phyloP scores from a whole-genome alignment of 2,888 invertebrate species.

The Cheiracanthium punctorium region DNA sequence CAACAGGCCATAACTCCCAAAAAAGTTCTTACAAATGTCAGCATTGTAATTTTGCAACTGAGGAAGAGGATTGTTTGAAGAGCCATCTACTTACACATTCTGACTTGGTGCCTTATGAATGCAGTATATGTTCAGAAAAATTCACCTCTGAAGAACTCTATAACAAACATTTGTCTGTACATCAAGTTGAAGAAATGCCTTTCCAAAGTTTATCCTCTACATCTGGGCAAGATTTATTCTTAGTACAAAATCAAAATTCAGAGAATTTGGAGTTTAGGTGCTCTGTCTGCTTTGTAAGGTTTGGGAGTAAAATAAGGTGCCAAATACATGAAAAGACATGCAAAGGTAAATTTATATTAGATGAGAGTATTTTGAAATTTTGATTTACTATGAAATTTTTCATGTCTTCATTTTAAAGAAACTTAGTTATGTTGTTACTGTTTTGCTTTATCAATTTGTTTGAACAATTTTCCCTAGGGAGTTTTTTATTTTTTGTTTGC shows the following conservation, averaged over 20 bases:
- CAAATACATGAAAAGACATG: slow-evolving; percentile 2
- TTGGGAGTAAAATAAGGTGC: not conserved
- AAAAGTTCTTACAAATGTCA: not conserved
- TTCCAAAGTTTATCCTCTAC: not conserved
- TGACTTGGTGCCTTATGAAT: not conserved
- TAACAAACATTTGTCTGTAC: not conserved
- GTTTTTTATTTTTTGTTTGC: too few relatives aligned
- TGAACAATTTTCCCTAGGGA: too few relatives aligned
- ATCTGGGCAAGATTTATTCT: not conserved
- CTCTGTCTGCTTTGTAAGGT: not conserved
- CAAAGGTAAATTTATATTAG: not conserved
- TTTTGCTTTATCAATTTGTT: too few relatives aligned
- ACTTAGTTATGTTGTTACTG: too few relatives aligned
- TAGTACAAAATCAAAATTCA: not conserved
- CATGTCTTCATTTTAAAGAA: too few relatives aligned
- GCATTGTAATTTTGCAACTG: not conserved
- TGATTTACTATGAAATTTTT: too few relatives aligned
- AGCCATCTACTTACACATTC: not conserved
- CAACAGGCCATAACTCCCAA: not conserved
- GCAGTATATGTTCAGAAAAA: not conserved
- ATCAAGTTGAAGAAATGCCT: not conserved
- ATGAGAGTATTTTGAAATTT: too few relatives aligned
- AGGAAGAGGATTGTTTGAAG: not conserved
- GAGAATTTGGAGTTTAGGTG: not conserved
- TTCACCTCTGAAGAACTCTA: not conserved